phyloP scores from a whole-genome alignment of 1,140 invertebrate genomes.

The Lepidurus couesii region DNA sequence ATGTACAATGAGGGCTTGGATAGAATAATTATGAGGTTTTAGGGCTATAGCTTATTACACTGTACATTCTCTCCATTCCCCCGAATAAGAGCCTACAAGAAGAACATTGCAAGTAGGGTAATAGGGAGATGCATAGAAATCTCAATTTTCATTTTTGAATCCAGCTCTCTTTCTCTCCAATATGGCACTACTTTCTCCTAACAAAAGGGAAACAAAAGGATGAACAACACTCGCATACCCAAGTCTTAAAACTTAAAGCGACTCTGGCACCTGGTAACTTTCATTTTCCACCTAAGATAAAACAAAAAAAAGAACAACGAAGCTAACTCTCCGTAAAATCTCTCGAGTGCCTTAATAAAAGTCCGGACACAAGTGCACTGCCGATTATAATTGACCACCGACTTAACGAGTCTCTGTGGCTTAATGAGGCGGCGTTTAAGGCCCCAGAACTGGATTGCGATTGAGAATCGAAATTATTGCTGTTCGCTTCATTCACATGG shows the following conservation, averaged over 20 bases:
- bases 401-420: background rate
- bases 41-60: constrained; percentile 16
- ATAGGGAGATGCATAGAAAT: constrained; percentile 14
- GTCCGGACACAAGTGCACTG: background rate
- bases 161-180: background rate
- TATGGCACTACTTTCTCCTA: constrained; percentile 7
- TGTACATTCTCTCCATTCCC: constrained; percentile 4
- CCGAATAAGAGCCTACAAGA: background rate
- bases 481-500: background rate
- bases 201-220: background rate
- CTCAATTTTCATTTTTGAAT: background rate
- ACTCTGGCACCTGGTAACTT: background rate
- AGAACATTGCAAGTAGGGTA: background rate
- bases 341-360: background rate
- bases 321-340: background rate
- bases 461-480: constrained; percentile 5
- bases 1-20: constrained; percentile 9
- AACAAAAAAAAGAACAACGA: background rate
- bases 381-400: background rate
- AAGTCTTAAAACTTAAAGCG: background rate
- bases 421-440: constrained; percentile 13
- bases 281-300: background rate
- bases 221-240: background rate
- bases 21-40: constrained; percentile 1
- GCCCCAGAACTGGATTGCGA: constrained; percentile 10